Percentiles rank a stretch among this genome's conserved stretches.
Conservation (phyloP, 2,797 vertebrate genomes). For the Discoglossus pictus region DNA sequence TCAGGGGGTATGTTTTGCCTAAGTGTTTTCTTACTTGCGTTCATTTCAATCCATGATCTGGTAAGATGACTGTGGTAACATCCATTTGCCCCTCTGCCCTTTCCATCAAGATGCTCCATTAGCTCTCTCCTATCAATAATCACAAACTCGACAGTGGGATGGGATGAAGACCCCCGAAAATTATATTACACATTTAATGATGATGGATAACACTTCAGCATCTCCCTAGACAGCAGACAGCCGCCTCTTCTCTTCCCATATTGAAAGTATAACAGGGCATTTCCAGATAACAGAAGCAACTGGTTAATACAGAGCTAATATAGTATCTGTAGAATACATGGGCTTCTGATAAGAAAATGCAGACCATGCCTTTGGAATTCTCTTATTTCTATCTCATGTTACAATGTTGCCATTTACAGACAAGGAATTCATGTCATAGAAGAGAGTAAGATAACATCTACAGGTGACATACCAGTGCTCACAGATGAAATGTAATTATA, state of each 20-base stretch:
- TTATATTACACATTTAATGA: constrained; percentile 48
- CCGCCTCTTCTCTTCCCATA: constrained; percentile 31
- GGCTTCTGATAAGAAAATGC: not conserved
- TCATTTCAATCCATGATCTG: constrained; percentile 5
- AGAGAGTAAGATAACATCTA: no score
- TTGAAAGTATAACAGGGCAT: constrained; percentile 41
- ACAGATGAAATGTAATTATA: no score
- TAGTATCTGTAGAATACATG: constrained; percentile 17
- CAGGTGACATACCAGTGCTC: no score
- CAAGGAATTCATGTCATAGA: no score
- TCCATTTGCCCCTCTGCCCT: constrained; percentile 26
- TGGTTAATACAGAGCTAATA: constrained; percentile 45
- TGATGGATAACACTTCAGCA: constrained; percentile 46
- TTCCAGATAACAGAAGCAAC: constrained; percentile 44
- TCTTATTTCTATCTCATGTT: constrained; percentile 1
- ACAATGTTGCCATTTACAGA: no score
- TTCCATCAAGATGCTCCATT: constrained; percentile 39
- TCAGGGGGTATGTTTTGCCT: constrained; percentile 14
- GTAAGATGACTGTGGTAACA: constrained; percentile 25
- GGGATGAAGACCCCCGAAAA: constrained; percentile 48
- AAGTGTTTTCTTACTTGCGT: constrained; percentile 25
- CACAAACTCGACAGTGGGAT: constrained; percentile 41
- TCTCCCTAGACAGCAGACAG: constrained; percentile 39
- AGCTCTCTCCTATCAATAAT: constrained; percentile 46
- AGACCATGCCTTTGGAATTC: constrained; percentile 9